Conservation (phyloP, 1,140 invertebrate genomes). For the Ostrea edulis region DNA sequence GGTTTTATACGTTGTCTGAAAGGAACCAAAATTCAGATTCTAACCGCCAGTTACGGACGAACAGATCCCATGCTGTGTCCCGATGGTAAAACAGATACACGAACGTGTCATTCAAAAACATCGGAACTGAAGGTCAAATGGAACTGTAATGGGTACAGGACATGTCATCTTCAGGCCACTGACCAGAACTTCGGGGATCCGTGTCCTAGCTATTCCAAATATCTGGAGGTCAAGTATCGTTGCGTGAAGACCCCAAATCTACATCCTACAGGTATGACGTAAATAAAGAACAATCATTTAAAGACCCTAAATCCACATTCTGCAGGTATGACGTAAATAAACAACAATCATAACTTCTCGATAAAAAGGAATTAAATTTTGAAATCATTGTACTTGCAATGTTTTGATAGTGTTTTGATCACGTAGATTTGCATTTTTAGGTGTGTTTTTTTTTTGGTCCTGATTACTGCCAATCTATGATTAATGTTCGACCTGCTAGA, state of each 20-base stretch:
- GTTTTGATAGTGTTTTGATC: no score
- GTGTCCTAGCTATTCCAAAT: neutral
- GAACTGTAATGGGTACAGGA: slow-evolving; percentile 12
- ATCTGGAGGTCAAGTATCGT: neutral
- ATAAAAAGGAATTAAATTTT: no score
- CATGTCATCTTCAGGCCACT: neutral
- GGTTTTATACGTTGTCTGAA: neutral
- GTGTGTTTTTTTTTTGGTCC: no score
- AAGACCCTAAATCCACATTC: neutral
- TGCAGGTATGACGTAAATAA: neutral
- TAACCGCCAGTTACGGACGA: neutral
- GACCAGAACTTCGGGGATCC: neutral
- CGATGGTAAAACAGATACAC: neutral
- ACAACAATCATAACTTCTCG: no score
- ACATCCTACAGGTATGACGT: neutral
- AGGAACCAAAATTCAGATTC: neutral
- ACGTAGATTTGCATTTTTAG: no score
- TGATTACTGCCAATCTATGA: no score
- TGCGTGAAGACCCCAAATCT: neutral
- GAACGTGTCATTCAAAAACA: neutral
- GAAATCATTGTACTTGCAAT: no score
- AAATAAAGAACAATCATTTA: neutral
- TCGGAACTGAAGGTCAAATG: neutral
- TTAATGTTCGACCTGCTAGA: no score
- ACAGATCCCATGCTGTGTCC: neutral